Percentiles rank a stretch among this genome's conserved stretches.
Conservation (phyloP, 1,140 invertebrate species). For the Heliconius congener region DNA sequence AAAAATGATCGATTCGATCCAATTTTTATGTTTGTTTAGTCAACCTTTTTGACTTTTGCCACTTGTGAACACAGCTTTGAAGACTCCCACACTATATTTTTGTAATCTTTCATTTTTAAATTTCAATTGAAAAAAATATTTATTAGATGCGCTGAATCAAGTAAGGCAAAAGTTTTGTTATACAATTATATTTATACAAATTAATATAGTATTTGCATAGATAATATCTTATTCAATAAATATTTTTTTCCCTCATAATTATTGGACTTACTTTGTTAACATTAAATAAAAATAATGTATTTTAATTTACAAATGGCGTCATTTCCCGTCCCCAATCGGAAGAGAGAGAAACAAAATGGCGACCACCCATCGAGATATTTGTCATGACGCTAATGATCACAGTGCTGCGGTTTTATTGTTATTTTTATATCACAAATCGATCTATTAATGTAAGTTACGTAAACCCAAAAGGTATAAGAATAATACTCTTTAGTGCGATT, state of each 20-base stretch:
- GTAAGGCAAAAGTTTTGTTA: too few relatives aligned
- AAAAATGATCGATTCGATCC: slow-evolving; percentile 70
- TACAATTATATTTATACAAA: too few relatives aligned
- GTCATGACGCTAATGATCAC: slow-evolving; percentile 47
- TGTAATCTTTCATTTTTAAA: neutral
- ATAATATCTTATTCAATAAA: too few relatives aligned
- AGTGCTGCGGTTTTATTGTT: slow-evolving; percentile 14
- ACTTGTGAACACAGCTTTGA: slow-evolving; percentile 42
- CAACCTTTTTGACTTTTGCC: slow-evolving; percentile 49
- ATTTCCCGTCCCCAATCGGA: slow-evolving; percentile 30
- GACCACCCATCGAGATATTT: slow-evolving; percentile 55
- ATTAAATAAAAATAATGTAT: neutral
- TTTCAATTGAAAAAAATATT: neutral
- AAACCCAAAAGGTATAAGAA: neutral
- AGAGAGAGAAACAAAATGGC: slow-evolving; percentile 55
- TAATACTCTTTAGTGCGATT: neutral
- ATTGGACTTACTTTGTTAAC: neutral
- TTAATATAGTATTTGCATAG: too few relatives aligned
- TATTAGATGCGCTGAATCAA: too few relatives aligned
- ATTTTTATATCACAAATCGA: slow-evolving; percentile 39
- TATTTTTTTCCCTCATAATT: too few relatives aligned
- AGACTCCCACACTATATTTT: slow-evolving; percentile 55
- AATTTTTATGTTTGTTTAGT: slow-evolving; percentile 72
- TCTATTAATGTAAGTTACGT: slow-evolving; percentile 25
- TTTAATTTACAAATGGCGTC: slow-evolving; percentile 10